These are phyloP conservation scores for Phyllostomus discolor DNA, from an alignment of 2,113 vertebrate genomes.

Conservation along the genomic window DNA sequence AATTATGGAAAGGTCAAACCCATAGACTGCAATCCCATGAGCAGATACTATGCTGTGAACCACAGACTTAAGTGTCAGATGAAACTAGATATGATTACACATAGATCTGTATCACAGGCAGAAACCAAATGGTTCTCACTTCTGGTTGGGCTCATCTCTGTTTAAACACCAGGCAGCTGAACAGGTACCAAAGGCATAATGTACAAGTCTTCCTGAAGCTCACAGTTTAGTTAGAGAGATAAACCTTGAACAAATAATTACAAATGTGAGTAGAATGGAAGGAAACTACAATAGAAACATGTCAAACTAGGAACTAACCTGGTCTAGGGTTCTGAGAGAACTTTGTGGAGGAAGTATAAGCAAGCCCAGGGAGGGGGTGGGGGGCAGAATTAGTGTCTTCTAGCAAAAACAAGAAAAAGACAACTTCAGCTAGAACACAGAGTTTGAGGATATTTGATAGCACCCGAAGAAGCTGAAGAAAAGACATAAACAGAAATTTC, in stretches of 20 bases:
- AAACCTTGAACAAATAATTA: not conserved
- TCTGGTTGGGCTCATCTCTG: not conserved
- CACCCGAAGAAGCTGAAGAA: not conserved
- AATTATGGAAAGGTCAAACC: conserved; percentile 10
- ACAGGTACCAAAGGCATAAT: not conserved
- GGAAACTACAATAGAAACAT: not conserved
- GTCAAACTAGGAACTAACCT: not conserved
- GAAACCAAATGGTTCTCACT: not conserved
- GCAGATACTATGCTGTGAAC: not conserved
- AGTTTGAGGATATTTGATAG: not conserved
- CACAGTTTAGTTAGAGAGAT: not conserved
- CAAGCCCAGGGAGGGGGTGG: fast-evolving
- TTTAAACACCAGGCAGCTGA: not conserved
- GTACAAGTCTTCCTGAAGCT: not conserved
- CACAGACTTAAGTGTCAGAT: not conserved
- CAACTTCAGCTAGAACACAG: not conserved
- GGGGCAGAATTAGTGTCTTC: not conserved
- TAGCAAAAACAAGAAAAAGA: not conserved
- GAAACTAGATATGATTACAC: not conserved
- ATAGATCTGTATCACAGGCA: not conserved
- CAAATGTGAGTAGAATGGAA: not conserved
- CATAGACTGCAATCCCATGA: not conserved
- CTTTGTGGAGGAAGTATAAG: not conserved
- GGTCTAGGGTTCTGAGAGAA: not conserved
- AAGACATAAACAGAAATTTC: not conserved